phyloP scores from a whole-genome alignment of 2,113 vertebrate species.

The Ceyx cyanopectus region DNA sequence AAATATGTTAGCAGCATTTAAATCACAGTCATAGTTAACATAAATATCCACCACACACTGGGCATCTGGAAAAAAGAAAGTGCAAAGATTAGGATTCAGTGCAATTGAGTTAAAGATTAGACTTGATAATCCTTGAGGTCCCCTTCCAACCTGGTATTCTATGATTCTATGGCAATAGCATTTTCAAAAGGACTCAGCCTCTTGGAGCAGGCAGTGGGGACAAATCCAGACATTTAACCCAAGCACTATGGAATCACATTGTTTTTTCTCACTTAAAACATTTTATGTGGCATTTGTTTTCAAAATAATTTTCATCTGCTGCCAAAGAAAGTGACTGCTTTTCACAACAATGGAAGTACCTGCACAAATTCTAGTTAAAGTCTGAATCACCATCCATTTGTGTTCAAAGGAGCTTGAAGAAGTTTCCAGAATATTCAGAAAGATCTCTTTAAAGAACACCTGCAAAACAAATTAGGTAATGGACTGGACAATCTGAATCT shows the following conservation, averaged over 20 bases:
- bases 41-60: slow-evolving; percentile 99
- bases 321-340: not conserved
- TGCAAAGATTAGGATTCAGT: not conserved
- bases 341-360: slow-evolving; percentile 74
- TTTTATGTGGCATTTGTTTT: not conserved
- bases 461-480: slow-evolving; percentile 60
- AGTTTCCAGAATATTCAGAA: slow-evolving; percentile 96
- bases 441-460: slow-evolving; percentile 99
- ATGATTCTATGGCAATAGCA: not conserved
- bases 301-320: not conserved
- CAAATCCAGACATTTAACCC: not conserved
- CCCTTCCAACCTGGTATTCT: too few species aligned
- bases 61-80: slow-evolving; percentile 84
- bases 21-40: slow-evolving; percentile 98
- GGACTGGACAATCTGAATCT: not conserved
- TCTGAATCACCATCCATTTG: slow-evolving; percentile 99
- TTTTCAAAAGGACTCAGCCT: not conserved
- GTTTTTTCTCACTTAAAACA: not conserved
- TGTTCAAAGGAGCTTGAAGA: slow-evolving; percentile 97
- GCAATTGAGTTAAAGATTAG: too few species aligned
- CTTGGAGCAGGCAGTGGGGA: not conserved
- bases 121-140: too few species aligned
- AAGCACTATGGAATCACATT: not conserved
- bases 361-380: slow-evolving; percentile 97
- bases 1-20: slow-evolving; percentile 98